Evolutionary conservation across 2,888 invertebrate species (phyloP).

Genomic region (Germaria angustata): DNA sequence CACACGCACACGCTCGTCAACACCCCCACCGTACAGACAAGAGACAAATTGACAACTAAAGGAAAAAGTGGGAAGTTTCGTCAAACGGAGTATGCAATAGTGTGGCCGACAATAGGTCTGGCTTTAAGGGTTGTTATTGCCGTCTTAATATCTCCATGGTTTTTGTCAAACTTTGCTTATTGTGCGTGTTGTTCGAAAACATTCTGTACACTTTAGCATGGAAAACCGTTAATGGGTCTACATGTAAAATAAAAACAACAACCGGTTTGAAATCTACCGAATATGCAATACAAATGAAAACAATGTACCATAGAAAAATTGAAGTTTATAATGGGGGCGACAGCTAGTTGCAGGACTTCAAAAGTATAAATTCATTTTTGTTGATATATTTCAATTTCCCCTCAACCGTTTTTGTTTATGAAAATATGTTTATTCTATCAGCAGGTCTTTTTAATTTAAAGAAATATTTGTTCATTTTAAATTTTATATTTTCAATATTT

Average conservation of each 20-base stretch:
- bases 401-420: no score
- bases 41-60: constrained; percentile 77
- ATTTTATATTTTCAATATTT: no score
- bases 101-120: constrained; percentile 27
- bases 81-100: constrained; percentile 21
- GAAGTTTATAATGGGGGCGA: neutral
- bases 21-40: constrained; percentile 75
- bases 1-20: constrained; percentile 50
- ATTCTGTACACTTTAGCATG: constrained; percentile 22
- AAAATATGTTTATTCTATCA: no score
- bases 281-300: neutral
- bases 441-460: no score
- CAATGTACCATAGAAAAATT: neutral
- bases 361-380: neutral
- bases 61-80: constrained; percentile 29
- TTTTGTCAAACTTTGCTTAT: constrained; percentile 10
- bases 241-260: constrained; percentile 30
- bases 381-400: no score
- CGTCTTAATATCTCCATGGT: constrained; percentile 1
- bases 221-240: constrained; percentile 32
- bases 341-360: neutral
- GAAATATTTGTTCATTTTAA: no score
- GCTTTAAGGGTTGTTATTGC: constrained; percentile 59
- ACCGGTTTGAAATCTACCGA: neutral
- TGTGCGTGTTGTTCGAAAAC: constrained; percentile 9